Evolutionary conservation across 2,888 invertebrate genomes (phyloP), one percentile per base, ranked within the genome.

Genomic region (Ennomos quercinarius): DNA sequence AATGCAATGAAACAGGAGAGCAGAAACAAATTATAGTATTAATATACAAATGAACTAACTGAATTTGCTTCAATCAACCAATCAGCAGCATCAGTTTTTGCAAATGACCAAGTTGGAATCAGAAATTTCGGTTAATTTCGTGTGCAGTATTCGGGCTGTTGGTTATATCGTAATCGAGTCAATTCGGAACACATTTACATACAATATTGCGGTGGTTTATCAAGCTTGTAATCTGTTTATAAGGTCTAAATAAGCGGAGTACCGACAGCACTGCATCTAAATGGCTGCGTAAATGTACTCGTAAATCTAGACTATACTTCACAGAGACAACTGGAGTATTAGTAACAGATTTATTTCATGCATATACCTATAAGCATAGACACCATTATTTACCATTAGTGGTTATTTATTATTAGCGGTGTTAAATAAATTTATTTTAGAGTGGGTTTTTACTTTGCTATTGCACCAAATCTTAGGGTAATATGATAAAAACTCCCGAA

Each of bases 231-330:
- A 87, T 88, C 85, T 84, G 83, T 83, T 82, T 83, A 85, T 81
- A 84, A 84, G 83, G 83, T 84, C 86, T 87, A 84, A 86, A 87
- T 87, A 87, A 84, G 78, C 82, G 80, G 77, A 74, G 70, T 68
- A 74, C 81, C 12, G 82, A 84, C 83, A 81, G 76, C 74, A 75
- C 72, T 81, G 85, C 83, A 27, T 27, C 6, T 5, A 27, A 27
- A 27, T 27, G 27, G 27, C 6, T 27, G 6, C 27, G 27, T 27
- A 27, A 27, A 27, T 27, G 27, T 27, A 27, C 27, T 27, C 27
- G 27, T 27, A 27, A 27, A 27, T 27, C 27, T 27, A 27, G 27
- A 17, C 17, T 3, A 1, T 1, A 17, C 17, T 17, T 17, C 3
- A 17, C 17, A 17, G 17, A 17, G 27, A 6, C 27, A 4, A 27